Conservation (phyloP, 2,113 vertebrate genomes). For the Glaucidium brasilianum region DNA sequence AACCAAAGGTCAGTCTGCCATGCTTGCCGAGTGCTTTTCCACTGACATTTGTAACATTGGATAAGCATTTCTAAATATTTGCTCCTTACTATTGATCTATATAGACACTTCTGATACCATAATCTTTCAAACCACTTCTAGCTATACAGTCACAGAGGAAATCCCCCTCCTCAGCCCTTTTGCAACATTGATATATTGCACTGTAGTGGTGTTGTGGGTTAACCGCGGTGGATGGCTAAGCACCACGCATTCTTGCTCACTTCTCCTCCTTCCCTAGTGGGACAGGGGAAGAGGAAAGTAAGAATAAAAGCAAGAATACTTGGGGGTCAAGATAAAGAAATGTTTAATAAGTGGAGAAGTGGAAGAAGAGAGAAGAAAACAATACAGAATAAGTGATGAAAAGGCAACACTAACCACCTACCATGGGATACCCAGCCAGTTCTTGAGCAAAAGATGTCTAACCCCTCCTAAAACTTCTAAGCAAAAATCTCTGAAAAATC, state of each 20-base stretch:
- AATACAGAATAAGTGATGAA: neutral
- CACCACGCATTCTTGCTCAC: neutral
- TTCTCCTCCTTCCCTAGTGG: neutral
- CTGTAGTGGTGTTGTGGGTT: neutral
- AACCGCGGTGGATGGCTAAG: neutral
- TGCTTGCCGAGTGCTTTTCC: neutral
- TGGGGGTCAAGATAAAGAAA: neutral
- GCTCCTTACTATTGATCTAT: neutral
- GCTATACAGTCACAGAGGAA: neutral
- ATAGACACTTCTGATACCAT: neutral
- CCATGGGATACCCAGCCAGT: neutral
- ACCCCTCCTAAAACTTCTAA: accelerated
- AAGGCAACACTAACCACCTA: neutral
- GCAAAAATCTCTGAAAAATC: neutral
- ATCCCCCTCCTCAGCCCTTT: neutral
- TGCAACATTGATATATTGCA: neutral
- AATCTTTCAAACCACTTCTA: neutral
- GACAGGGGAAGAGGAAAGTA: accelerated
- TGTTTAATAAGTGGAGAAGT: neutral
- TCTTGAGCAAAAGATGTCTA: neutral
- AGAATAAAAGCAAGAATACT: neutral
- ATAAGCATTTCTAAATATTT: neutral
- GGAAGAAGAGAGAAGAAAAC: neutral
- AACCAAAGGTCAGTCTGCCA: neutral
- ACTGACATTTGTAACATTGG: neutral